These are phyloP conservation scores for Azorinus chamasolen DNA, from an alignment of 2,888 invertebrate species.

Conservation along the genomic window DNA sequence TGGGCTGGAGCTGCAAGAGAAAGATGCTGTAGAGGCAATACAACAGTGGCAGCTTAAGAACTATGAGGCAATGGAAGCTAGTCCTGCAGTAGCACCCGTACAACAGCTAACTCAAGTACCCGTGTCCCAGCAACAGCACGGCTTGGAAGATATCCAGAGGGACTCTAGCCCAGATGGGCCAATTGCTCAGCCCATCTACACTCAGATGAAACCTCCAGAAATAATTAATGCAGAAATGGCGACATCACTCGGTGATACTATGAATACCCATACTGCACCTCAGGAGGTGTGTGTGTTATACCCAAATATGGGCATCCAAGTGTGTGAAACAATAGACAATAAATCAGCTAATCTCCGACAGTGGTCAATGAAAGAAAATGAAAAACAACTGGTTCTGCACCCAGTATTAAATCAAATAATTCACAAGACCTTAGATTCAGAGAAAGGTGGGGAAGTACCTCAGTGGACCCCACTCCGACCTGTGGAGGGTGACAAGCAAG, in stretches of 20 bases:
- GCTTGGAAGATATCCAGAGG: neutral
- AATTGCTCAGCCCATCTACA: constrained; percentile 6
- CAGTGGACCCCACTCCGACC: neutral
- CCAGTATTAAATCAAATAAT: neutral
- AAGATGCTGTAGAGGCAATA: constrained; percentile 40
- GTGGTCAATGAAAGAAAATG: constrained; percentile 1
- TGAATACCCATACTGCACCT: neutral
- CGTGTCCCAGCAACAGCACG: neutral
- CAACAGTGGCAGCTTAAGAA: constrained; percentile 49
- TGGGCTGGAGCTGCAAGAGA: constrained; percentile 36
- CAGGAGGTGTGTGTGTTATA: neutral
- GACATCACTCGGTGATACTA: neutral
- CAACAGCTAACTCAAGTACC: neutral
- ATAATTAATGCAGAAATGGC: neutral
- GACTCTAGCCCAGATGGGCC: neutral
- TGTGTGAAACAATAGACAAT: neutral
- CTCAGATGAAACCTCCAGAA: constrained; percentile 21
- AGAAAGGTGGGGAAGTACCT: neutral
- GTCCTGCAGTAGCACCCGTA: neutral
- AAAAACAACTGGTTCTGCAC: neutral
- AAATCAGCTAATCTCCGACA: neutral
- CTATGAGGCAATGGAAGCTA: constrained; percentile 15
- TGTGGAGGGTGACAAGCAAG: neutral
- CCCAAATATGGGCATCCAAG: neutral
- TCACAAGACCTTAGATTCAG: neutral